Evolutionary conservation across 2,797 vertebrate species (phyloP).

Genomic region (Sylvia borin): DNA sequence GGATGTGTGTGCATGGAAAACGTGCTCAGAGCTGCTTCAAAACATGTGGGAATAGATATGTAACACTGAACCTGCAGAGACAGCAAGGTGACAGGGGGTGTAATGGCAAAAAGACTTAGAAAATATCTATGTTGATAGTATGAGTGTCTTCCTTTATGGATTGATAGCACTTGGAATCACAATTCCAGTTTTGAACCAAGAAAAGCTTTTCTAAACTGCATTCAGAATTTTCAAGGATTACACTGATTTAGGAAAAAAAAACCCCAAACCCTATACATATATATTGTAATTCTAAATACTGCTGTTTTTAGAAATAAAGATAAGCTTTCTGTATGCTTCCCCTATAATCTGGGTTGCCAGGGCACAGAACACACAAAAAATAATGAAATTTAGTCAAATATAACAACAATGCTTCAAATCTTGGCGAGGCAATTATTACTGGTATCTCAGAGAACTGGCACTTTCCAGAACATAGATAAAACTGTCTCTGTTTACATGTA

Average conservation of each 20-base stretch:
- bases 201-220: not conserved
- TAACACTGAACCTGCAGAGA: not conserved
- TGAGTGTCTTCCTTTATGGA: not conserved
- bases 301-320: not conserved
- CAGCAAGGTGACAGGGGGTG: fast-evolving
- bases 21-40: not conserved
- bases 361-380: fast-evolving
- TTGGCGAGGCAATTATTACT: not conserved
- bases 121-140: not conserved
- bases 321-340: not conserved
- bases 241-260: not conserved
- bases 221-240: not conserved
- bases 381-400: not conserved
- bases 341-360: not conserved
- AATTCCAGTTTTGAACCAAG: not conserved
- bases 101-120: not conserved
- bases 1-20: fast-evolving
- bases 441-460: not conserved
- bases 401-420: not conserved
- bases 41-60: not conserved
- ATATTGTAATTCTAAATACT: not conserved
- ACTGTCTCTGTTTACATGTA: not conserved
- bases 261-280: fast-evolving
- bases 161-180: not conserved
- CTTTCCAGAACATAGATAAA: not conserved